phyloP scores from a whole-genome alignment of 23 tunicate genomes.

The Halocynthia roretzi region DNA sequence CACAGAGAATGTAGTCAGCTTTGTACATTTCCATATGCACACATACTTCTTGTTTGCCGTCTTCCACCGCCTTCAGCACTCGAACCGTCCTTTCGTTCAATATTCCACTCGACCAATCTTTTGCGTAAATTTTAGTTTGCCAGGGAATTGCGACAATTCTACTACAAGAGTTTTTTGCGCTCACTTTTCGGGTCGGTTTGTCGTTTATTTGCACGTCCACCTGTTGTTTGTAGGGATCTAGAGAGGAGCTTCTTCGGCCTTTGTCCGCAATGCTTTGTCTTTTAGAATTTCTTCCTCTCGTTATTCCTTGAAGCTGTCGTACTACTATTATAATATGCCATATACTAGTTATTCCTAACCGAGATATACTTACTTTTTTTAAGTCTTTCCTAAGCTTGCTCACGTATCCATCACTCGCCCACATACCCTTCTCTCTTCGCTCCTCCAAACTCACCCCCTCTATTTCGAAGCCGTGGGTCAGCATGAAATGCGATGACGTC shows the following conservation, averaged over 20 bases:
- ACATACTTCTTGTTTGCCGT: conserved; percentile 10
- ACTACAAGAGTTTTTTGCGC: background rate
- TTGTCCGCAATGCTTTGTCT: conserved; percentile 10
- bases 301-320: conserved; percentile 13
- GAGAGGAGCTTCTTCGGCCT: conserved; percentile 17
- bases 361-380: conserved; percentile 17
- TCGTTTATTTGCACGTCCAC: background rate
- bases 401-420: conserved; percentile 26
- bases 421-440: conserved; percentile 11
- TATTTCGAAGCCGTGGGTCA: conserved; percentile 28
- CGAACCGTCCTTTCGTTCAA: background rate
- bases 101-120: background rate
- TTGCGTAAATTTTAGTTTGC: background rate
- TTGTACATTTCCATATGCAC: conserved; percentile 18
- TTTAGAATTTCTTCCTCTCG: background rate
- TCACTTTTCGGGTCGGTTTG: background rate
- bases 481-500: conserved; percentile 41
- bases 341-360: background rate
- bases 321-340: background rate
- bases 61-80: conserved; percentile 15
- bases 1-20: conserved; percentile 14
- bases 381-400: conserved; percentile 17
- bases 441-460: conserved; percentile 31
- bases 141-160: conserved; percentile 1
- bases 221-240: conserved; percentile 8